Evolutionary conservation across 2,888 invertebrate species (phyloP).

Genomic region (Eurytoma californica): DNA sequence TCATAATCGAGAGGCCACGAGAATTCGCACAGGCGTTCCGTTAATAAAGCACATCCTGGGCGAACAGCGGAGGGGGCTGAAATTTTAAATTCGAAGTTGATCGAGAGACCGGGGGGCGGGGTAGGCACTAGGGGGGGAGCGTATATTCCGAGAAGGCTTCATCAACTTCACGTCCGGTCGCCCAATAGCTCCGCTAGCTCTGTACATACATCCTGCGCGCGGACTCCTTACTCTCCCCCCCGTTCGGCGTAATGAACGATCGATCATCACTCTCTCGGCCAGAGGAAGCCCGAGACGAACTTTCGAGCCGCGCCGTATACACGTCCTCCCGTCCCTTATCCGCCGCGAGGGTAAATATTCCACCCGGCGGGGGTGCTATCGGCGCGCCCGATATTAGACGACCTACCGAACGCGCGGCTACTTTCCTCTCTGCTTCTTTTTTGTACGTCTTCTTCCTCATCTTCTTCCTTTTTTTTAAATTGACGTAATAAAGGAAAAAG

Average conservation of each 20-base stretch:
- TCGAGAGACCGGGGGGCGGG: neutral
- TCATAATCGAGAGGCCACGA: too few species aligned
- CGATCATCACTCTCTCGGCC: constrained; percentile 34
- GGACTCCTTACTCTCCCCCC: constrained; percentile 30
- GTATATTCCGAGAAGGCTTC: constrained; percentile 36
- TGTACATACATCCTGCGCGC: constrained; percentile 24
- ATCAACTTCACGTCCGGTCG: constrained; percentile 46
- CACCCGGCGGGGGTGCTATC: neutral
- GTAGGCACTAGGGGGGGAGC: neutral
- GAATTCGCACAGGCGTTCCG: neutral
- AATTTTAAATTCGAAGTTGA: constrained; percentile 47
- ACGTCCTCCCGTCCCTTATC: neutral
- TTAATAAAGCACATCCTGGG: constrained; percentile 31
- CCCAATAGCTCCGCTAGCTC: constrained; percentile 37
- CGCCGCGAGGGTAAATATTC: constrained; percentile 29
- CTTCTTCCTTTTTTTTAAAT: constrained; percentile 1
- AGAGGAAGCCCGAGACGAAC: constrained; percentile 19
- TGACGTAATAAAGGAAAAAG: neutral
- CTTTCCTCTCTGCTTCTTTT: too few species aligned
- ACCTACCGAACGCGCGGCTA: neutral
- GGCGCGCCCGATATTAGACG: neutral
- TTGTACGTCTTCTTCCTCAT: too few species aligned
- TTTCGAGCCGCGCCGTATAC: constrained; percentile 25
- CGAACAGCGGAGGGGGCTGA: neutral
- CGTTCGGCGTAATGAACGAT: constrained; percentile 40